These are phyloP conservation scores for Hystrix cristata DNA, from an alignment of 2,113 vertebrate genomes.

Conservation along the genomic window DNA sequence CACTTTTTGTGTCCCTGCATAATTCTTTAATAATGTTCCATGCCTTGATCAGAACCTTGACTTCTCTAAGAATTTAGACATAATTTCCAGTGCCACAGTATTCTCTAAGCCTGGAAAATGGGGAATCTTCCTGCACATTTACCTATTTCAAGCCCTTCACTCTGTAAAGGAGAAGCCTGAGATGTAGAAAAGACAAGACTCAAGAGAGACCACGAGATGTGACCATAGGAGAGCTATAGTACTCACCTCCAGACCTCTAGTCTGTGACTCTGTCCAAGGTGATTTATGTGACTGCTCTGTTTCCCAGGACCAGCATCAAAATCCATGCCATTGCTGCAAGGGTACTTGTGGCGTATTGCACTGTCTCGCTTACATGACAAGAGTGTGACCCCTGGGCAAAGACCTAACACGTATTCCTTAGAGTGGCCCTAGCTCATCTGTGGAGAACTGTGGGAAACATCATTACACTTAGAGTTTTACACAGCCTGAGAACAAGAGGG, in stretches of 20 bases:
- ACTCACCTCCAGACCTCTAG: background rate
- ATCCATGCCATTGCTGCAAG: background rate
- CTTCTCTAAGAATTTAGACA: background rate
- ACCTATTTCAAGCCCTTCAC: background rate
- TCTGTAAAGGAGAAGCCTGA: background rate
- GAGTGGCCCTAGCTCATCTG: background rate
- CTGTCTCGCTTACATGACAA: background rate
- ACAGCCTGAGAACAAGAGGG: background rate
- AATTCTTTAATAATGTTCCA: background rate
- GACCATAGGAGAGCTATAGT: background rate
- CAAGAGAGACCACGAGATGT: background rate
- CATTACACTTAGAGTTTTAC: background rate
- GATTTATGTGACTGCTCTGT: background rate
- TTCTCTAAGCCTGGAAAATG: background rate
- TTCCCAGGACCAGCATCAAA: background rate
- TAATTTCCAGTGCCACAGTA: background rate
- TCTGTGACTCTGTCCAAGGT: background rate
- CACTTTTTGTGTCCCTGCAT: background rate
- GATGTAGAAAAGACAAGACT: background rate
- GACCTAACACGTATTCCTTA: background rate
- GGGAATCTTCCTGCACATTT: background rate
- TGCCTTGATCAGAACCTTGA: background rate
- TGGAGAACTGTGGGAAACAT: background rate
- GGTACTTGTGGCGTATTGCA: background rate
- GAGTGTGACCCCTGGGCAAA: background rate